A percentile compares a stretch with the other conserved stretches of the same genome.
phyloP scores from a whole-genome alignment of 2,888 invertebrate genomes.

The Eupelmus urozonus region DNA sequence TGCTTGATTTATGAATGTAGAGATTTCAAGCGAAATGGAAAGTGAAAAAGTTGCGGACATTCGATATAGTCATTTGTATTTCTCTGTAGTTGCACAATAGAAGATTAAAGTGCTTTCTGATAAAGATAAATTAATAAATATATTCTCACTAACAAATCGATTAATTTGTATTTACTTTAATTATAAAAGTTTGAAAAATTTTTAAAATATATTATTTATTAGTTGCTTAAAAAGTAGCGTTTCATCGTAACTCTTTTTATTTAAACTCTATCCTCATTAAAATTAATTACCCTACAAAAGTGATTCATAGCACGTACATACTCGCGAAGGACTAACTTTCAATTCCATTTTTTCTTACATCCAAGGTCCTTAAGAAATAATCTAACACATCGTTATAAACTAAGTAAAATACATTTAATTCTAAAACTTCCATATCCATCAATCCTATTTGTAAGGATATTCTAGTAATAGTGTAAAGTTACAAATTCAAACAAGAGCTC shows the following conservation, averaged over 20 bases:
- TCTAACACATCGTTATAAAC: background rate
- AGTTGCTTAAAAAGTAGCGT: too few species aligned
- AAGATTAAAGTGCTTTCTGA: too few species aligned
- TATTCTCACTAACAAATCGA: too few species aligned
- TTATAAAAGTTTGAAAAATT: too few species aligned
- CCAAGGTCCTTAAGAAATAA: constrained; percentile 5
- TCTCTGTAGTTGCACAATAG: too few species aligned
- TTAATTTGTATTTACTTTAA: too few species aligned
- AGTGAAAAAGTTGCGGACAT: background rate
- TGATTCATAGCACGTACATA: constrained; percentile 13
- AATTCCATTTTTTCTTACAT: constrained; percentile 4
- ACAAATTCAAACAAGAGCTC: too few species aligned
- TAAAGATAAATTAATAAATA: too few species aligned
- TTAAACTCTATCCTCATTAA: constrained; percentile 16
- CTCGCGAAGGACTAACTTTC: constrained; percentile 5
- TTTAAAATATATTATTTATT: background rate
- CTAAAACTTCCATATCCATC: too few species aligned
- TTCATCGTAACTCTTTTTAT: constrained; percentile 3
- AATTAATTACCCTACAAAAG: constrained; percentile 20
- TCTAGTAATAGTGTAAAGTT: too few species aligned
- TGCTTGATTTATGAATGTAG: background rate
- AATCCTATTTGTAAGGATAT: too few species aligned
- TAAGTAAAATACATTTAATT: background rate
- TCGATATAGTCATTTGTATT: too few species aligned
- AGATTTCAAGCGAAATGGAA: background rate